A percentile compares a stretch with the other conserved stretches of the same genome.
These are phyloP conservation scores for Archivesica marissinica DNA, from an alignment of 1,140 invertebrate genomes.

Conservation along the genomic window DNA sequence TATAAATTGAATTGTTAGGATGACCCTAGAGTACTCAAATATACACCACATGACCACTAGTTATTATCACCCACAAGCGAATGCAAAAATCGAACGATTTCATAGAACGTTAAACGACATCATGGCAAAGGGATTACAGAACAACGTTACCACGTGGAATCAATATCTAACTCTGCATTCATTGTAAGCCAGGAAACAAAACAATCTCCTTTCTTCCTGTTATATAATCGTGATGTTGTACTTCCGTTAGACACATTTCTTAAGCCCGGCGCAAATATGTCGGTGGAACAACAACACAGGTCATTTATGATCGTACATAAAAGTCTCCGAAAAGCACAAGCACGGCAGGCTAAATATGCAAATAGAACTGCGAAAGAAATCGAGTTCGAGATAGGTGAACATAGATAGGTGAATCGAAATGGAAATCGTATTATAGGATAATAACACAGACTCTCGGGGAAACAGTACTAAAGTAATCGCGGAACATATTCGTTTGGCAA, in stretches of 20 bases:
- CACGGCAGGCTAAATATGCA: constrained; percentile 28
- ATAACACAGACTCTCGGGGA: too few relatives aligned
- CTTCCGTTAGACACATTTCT: constrained; percentile 51
- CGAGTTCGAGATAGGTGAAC: constrained; percentile 28
- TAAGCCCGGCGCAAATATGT: constrained; percentile 48
- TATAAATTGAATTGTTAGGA: constrained; percentile 46
- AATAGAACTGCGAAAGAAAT: background rate
- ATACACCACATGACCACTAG: constrained; percentile 53
- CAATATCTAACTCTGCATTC: constrained; percentile 59
- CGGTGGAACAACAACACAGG: constrained; percentile 26
- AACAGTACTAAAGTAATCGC: too few relatives aligned
- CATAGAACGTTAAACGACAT: too few relatives aligned
- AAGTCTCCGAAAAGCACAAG: constrained; percentile 16
- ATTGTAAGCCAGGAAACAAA: constrained; percentile 46
- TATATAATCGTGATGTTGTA: constrained; percentile 55
- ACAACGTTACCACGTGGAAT: constrained; percentile 53
- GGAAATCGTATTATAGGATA: constrained; percentile 36
- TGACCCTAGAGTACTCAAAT: constrained; percentile 12
- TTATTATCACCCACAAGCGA: constrained; percentile 36
- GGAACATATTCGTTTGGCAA: too few relatives aligned
- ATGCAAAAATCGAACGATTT: constrained; percentile 51
- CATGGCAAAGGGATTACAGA: constrained; percentile 31
- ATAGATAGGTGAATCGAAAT: constrained; percentile 36
- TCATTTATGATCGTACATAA: background rate
- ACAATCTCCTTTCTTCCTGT: constrained; percentile 36